phyloP scores from a whole-genome alignment of 2,888 invertebrate species.

The Camponotus fellah region DNA sequence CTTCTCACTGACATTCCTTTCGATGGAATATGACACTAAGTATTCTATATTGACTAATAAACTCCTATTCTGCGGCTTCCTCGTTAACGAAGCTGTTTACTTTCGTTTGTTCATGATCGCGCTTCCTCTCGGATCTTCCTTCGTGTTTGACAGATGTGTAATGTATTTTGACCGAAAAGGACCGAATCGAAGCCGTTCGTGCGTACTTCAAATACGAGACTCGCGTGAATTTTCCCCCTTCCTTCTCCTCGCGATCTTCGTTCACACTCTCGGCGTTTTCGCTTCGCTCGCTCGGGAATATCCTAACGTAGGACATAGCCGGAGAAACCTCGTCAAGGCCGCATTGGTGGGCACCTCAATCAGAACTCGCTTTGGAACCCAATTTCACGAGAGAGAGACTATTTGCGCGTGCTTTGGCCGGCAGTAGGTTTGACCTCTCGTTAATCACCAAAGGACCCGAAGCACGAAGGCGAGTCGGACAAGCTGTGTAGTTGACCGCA shows the following conservation, averaged over 20 bases:
- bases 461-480: constrained; percentile 81
- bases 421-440: constrained; percentile 83
- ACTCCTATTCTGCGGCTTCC: constrained; percentile 66
- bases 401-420: constrained; percentile 80
- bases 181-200: not conserved
- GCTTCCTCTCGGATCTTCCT: constrained; percentile 30
- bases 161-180: not conserved
- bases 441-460: constrained; percentile 85
- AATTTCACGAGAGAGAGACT: constrained; percentile 80
- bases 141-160: not conserved
- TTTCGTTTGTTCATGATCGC: constrained; percentile 46
- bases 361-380: constrained; percentile 81
- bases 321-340: constrained; percentile 67
- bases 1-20: constrained; percentile 71
- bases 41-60: constrained; percentile 81
- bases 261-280: constrained; percentile 52
- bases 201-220: constrained; percentile 24
- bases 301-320: constrained; percentile 64
- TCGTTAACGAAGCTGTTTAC: constrained; percentile 61
- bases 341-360: constrained; percentile 79
- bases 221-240: constrained; percentile 12
- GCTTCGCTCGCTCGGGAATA: constrained; percentile 50
- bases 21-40: constrained; percentile 79
- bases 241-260: constrained; percentile 21
- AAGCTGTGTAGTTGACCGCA: constrained; percentile 85